Evolutionary conservation across 1,140 invertebrate genomes (phyloP).

Genomic region (Coelopa frigida): DNA sequence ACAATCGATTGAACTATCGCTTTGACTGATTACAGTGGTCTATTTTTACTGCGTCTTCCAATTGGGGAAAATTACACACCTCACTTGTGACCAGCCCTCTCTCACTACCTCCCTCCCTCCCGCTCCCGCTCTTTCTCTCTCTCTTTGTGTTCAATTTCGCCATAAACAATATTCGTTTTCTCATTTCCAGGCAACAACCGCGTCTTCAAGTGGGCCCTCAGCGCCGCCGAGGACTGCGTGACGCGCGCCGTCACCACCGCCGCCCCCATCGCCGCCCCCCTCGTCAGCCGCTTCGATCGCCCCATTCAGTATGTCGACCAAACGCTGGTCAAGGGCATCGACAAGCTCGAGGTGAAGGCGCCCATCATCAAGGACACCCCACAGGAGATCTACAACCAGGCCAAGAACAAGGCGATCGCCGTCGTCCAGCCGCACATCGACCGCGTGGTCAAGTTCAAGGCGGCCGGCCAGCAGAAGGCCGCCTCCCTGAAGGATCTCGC

Average conservation of each 20-base stretch:
- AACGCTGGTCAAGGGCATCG: slow-evolving; percentile 57
- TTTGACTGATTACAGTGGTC: too few species aligned
- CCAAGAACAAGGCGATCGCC: slow-evolving; percentile 57
- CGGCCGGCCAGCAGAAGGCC: slow-evolving; percentile 54
- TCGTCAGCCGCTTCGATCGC: slow-evolving; percentile 51
- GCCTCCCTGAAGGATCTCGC: slow-evolving; percentile 56
- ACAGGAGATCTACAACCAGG: slow-evolving; percentile 62
- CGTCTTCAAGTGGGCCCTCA: slow-evolving; percentile 59
- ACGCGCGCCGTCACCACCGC: slow-evolving; percentile 53
- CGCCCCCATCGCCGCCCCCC: slow-evolving; percentile 56
- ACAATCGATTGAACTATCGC: too few species aligned
- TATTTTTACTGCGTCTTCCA: too few species aligned
- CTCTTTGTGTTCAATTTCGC: slow-evolving; percentile 4
- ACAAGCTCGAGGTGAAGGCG: slow-evolving; percentile 58
- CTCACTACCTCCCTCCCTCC: not conserved
- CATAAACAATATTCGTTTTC: slow-evolving; percentile 1
- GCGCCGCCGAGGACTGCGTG: slow-evolving; percentile 60
- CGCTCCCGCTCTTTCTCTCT: not conserved
- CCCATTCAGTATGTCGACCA: slow-evolving; percentile 62
- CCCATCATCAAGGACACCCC: slow-evolving; percentile 62
- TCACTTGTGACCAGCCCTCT: slow-evolving; percentile 1
- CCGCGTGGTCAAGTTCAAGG: slow-evolving; percentile 51
- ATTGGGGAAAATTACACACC: too few species aligned
- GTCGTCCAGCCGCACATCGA: slow-evolving; percentile 57
- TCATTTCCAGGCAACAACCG: slow-evolving; percentile 49